Evolutionary conservation across 2,888 invertebrate genomes (phyloP), one percentile per base, ranked within the genome.

Genomic region (Leucophora obtusa): DNA sequence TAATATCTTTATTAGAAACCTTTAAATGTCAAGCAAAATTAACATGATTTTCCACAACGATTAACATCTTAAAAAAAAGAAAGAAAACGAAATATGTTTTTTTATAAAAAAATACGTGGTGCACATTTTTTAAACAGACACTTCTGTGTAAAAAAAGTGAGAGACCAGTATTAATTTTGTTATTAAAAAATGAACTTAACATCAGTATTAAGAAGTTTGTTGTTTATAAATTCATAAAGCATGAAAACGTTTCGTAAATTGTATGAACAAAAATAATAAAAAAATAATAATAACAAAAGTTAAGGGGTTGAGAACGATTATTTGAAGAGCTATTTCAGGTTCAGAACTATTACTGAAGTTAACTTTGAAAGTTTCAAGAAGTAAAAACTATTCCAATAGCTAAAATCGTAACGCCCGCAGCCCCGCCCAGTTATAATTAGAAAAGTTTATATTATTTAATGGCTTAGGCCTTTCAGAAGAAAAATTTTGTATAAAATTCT

Each of bases 21-120:
- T 66, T 80, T 81, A 82, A 82, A 82, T 79, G 82, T 74, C 82
- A 76, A 43, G 54, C 60, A 66, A 79, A 76, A 82, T 82, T 82
- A 82, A 79, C 70, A 79, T 73, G 82, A 76, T 79, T 82, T 82
- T 82, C 82, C 82, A 79, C 82, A 70, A 82, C 82, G 82, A 82
- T 82, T 73, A 82, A 73, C 82, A 82, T 79, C 76, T 73, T n/a
- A 33, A 35, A 58, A 24, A 51, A 24, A 47, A n/a, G 43, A 43
- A 66, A 38, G 7, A 43, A 56, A 21, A n/a, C 21, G 24, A 56
- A 56, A 35, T 51, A 18, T 54, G n/a, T 4, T 24, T 21, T 35
- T 38, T 24, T 8, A 15, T n/a, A 15, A 11, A 9, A 10, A 17
- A 33, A 65, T 71, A 77, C 76, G 76, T 76, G 70, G 76, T 76